Evolutionary conservation across 2,888 invertebrate genomes (phyloP).

Genomic region (Tetranychus piercei): DNA sequence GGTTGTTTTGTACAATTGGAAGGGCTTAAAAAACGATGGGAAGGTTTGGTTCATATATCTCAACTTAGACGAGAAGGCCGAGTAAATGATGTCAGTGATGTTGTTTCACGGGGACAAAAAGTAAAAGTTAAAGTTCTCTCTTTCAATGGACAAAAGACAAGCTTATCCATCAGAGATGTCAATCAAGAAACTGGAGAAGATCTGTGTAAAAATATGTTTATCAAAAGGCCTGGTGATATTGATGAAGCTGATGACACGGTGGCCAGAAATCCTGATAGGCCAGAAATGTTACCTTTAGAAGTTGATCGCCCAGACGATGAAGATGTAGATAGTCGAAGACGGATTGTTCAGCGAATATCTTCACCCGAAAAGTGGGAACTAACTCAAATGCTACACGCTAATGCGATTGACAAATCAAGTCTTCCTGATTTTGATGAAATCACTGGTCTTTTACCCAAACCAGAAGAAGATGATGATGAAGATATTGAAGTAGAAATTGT

Average conservation of each 20-base stretch:
- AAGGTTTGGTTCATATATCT: conserved; percentile 93
- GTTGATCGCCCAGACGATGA: conserved; percentile 40
- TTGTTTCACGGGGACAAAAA: conserved; percentile 67
- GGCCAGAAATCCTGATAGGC: conserved; percentile 73
- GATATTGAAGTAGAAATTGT: conserved; percentile 95
- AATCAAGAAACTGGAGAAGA: conserved; percentile 86
- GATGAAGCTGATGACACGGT: conserved; percentile 46
- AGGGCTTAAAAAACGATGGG: conserved; percentile 65
- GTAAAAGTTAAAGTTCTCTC: conserved; percentile 69
- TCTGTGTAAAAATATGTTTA: conserved; percentile 50
- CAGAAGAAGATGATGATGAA: conserved; percentile 49
- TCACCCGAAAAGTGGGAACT: conserved; percentile 29
- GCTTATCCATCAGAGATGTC: conserved; percentile 92
- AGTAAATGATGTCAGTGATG: conserved; percentile 82
- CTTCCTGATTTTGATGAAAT: conserved; percentile 95
- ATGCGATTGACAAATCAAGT: conserved; percentile 75
- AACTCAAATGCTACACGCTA: conserved; percentile 66
- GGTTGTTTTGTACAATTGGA: conserved; percentile 94
- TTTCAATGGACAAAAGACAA: conserved; percentile 68
- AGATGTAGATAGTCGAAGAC: conserved; percentile 48
- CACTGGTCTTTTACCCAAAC: conserved; percentile 67
- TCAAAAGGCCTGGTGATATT: conserved; percentile 24
- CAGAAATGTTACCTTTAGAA: conserved; percentile 40
- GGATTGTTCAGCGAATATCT: conserved; percentile 48
- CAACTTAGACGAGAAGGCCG: conserved; percentile 73